phyloP scores from a whole-genome alignment of 2,113 vertebrate species.

The Egretta garzetta region DNA sequence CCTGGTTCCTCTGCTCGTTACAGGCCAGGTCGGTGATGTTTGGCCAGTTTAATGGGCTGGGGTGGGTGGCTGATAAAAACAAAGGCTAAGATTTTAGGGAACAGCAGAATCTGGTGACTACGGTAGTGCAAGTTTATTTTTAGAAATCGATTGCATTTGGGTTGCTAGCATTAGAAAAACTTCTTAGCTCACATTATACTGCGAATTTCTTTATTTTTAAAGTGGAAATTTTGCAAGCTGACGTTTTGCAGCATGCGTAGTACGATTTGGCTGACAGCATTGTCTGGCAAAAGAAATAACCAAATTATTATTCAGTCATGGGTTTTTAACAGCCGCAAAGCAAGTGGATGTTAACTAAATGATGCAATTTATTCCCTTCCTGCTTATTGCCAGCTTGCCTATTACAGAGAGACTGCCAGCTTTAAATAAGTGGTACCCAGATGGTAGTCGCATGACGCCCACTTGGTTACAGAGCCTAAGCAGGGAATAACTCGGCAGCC shows the following conservation, averaged over 20 bases:
- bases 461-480: conserved; percentile 90
- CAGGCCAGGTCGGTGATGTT: background rate
- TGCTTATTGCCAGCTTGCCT: conserved; percentile 91
- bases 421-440: conserved; percentile 98
- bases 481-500: conserved; percentile 87
- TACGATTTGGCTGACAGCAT: conserved; percentile 83
- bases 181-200: conserved; percentile 52
- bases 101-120: background rate
- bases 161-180: conserved; percentile 44
- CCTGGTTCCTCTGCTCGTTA: background rate
- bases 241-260: conserved; percentile 76
- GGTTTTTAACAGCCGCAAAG: conserved; percentile 91
- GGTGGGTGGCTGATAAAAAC: background rate
- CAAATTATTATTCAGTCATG: conserved; percentile 96
- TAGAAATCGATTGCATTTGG: conserved; percentile 17
- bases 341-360: conserved; percentile 98
- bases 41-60: background rate
- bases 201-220: conserved; percentile 72
- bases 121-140: conserved; percentile 49
- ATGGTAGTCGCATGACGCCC: conserved; percentile 92
- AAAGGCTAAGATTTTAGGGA: background rate
- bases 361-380: conserved; percentile 96
- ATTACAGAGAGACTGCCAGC: conserved; percentile 91
- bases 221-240: conserved; percentile 79
- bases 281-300: conserved; percentile 88